Base-by-base conservation (phyloP, 2,797 vertebrate genomes). In the Aythya fuligula region DNA sequence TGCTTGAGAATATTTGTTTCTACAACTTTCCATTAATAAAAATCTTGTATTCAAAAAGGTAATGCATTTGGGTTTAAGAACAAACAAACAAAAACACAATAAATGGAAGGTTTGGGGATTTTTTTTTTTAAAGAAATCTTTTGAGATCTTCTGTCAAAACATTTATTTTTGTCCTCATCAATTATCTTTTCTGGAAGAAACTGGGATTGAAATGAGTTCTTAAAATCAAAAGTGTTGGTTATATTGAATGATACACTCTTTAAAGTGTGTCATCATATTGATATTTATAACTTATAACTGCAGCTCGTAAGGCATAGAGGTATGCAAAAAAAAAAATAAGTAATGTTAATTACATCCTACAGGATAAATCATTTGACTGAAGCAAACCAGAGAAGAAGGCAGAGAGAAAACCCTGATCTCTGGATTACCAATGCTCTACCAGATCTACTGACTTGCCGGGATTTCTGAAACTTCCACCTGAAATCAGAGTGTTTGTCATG, bases 401-500 rank as follows among this genome's bases (percentile, higher is more conserved):
- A 80, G 19, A 16, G 41, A 51, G 56, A 8, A 86, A 86, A 81
- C 5, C 6, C 28, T 54, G n/a, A 25, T 57, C 8, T 75, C 0
- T 0, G 28, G 27, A 25, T 74, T 54, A 45, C 13, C 2, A 2
- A 1, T 8, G 14, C 13, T 32, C 8, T 57, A 32, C 19, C 4
- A 43, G 45, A 71, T 8, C 21, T 62, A 64, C 14, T 73, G 53
- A 51, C 7, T 36, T 34, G 39, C 43, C 62, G 2, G 62, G 81
- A 61, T 13, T 64, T 47, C 61, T 39, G 27, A 47, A 60, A 47
- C 92, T 93, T 57, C 47, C 36, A 51, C 51, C 60, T 27, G 60
- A 92, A 82, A 85, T 47, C 56, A 11, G 18, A 3, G 28, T 4
- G 1, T 22, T 17, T 47, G 36, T 57, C 4, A 0, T 0, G 0